Evolutionary conservation across 2,797 vertebrate species (phyloP).

Genomic region (Pipistrellus nathusii): DNA sequence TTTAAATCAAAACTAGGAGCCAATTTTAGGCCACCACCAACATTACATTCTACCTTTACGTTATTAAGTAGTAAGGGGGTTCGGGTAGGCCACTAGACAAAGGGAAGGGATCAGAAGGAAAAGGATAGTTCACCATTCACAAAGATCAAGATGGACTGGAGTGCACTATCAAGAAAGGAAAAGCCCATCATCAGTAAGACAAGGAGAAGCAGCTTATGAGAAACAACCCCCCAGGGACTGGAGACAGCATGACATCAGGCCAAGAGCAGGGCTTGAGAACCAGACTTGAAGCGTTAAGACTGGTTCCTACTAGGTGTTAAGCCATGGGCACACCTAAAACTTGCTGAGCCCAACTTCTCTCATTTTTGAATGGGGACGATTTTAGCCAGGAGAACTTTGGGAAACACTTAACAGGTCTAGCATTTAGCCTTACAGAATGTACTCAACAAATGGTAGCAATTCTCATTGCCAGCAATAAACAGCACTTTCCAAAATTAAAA

Average conservation of each 20-base stretch:
- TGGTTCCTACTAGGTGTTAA: not conserved
- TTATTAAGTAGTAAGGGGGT: not conserved
- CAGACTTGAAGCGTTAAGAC: not conserved
- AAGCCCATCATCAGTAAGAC: not conserved
- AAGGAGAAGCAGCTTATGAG: not conserved
- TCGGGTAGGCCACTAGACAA: not conserved
- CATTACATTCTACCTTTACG: not conserved
- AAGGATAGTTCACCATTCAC: not conserved
- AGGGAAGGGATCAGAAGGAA: not conserved
- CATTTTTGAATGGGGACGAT: not conserved
- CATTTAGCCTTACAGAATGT: not conserved
- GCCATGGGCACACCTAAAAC: fast-evolving
- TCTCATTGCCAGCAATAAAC: not conserved
- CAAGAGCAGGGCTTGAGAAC: not conserved
- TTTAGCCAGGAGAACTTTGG: not conserved
- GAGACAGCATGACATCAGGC: not conserved
- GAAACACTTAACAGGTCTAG: not conserved
- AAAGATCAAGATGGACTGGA: slow-evolving; percentile 36
- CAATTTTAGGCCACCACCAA: not conserved
- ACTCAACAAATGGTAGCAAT: not conserved
- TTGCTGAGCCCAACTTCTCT: not conserved
- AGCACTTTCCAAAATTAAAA: slow-evolving; percentile 23
- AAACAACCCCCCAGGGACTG: not conserved
- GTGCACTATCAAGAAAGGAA: not conserved
- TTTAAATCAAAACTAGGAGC: not conserved